Evolutionary conservation across 2,888 invertebrate genomes (phyloP), one percentile per base, ranked within the genome.

Genomic region (Aporophyla lueneburgensis): DNA sequence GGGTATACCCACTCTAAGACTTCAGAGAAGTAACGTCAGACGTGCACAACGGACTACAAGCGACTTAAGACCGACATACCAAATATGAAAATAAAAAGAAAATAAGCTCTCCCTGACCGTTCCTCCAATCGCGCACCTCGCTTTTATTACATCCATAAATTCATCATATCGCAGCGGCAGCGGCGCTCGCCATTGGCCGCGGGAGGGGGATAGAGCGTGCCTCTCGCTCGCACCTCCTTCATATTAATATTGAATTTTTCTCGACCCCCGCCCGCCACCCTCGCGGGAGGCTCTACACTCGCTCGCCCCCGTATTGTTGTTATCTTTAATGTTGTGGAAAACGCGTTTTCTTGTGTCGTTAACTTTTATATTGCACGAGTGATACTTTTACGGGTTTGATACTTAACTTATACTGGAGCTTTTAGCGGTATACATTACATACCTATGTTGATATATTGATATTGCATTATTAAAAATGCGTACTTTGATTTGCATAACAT

Each of bases 71-170:
- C 92, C 94, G 91, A 95, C 94, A 94, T 94, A 94, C 93, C 94
- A 94, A 93, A 96, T 96, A 97, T 96, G 96, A 96, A 96, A 96
- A 96, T 96, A 96, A 96, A 96, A 96, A 96, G 96, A 96, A 96
- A 96, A 96, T 96, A 96, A 96, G 95, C 96, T 95, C 95, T 92
- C 94, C 92, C 94, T 95, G 94, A 93, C 94, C 94, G 94, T 88
- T 97, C 97, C 96, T 97, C 97, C 97, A 97, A 97, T 97, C 97
- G 97, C 97, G 97, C 95, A 96, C 96, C 96, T 96, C 96, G 96
- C 96, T 97, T 97, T 97, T 97, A 97, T 98, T 98, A 98, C 97
- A 97, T 98, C 98, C 98, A 98, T 98, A 98, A 98, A 98, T 98
- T 97, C 97, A 97, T 97, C 97, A 97, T 97, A 97, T 97, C 97